Evolutionary conservation across 2,113 vertebrate genomes (phyloP).

Genomic region (Tapirus terrestris): DNA sequence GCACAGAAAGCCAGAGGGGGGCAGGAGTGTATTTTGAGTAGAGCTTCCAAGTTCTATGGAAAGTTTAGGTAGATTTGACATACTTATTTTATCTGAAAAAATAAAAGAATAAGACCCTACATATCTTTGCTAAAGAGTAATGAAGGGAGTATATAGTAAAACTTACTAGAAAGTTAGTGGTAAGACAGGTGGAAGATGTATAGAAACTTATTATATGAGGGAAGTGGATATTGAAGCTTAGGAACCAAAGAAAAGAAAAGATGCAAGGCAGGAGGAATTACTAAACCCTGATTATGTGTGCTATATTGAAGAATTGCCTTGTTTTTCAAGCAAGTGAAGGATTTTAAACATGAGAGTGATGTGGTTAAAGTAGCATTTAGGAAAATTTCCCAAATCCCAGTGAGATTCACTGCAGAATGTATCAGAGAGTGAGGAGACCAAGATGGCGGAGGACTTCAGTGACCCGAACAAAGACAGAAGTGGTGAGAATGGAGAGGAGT

Average conservation of each 20-base stretch:
- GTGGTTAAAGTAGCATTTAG: neutral
- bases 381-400: neutral
- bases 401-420: no score
- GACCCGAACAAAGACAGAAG: neutral
- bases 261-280: no score
- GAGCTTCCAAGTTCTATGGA: neutral
- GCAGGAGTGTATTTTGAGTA: neutral
- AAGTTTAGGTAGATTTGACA: neutral
- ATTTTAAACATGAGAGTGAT: neutral
- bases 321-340: neutral
- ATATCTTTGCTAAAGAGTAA: neutral
- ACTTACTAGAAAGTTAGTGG: neutral
- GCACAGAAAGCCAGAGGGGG: neutral
- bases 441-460: no score
- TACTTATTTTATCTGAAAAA: neutral
- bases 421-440: no score
- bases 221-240: neutral
- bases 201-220: neutral
- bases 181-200: neutral
- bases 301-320: neutral
- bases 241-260: neutral
- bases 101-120: neutral
- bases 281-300: neutral
- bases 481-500: neutral
- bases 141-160: neutral